Base-by-base conservation (phyloP, 2,888 invertebrate genomes). In the Napeogenes inachia region DNA sequence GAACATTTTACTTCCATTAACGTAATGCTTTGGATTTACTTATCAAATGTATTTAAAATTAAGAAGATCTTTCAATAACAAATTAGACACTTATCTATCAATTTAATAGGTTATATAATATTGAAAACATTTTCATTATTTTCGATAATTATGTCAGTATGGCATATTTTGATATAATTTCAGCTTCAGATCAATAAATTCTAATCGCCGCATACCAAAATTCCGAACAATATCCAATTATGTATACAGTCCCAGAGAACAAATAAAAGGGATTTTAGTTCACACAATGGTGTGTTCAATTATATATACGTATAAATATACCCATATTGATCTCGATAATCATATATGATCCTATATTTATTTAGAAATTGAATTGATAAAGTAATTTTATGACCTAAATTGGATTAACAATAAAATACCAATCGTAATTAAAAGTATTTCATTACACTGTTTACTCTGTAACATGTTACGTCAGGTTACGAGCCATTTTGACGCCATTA, bases 391-490 rank as follows among this genome's bases (percentile, higher is more conserved):
- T 21, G 50, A 50, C 30, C 21, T 50, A 6, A 30, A 21, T 50
- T 50, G 30, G 13, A 47, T n/a, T 50, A 50, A 50, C n/a, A 50
- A 50, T 50, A 30, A 50, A 50, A 30, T 10, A 42, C 50, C 30
- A 50, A 50, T 21, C 21, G 42, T 10, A 50, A 50, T 21, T 50
- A 50, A 50, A 50, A 47, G 5, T 47, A 47, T 50, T 50, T 50
- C 6, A 50, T 50, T 50, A 50, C 30, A 30, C 30, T 50, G 50
- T 50, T 50, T 50, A 50, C 50, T 50, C 30, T 10, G 30, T 61
- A 61, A n/a, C 61, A 45, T 13, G 57, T 66, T 57, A 66, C 46
- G 60, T 54, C 42, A 55, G 59, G 35, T 62, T 62, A 60, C 50
- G 63, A 59, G 35, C 54, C 61, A 66, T 63, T 59, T 45, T 35